phyloP scores from a whole-genome alignment of 37 sponge, comb jelly and placozoan species.

The Aplysina aerophoba region DNA sequence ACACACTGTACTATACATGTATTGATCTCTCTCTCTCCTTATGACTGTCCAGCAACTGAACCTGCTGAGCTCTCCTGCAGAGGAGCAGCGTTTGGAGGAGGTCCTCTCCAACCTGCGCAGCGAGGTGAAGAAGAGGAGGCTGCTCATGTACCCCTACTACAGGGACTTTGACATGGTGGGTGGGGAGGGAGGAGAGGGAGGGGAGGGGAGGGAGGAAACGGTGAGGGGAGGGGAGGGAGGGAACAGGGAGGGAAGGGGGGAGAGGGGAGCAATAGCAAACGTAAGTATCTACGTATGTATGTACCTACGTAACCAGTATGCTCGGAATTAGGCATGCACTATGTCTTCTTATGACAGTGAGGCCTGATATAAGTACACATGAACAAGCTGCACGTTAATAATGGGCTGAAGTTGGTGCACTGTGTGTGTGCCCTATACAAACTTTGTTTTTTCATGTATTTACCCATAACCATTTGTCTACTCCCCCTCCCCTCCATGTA shows the following conservation, averaged over 20 bases:
- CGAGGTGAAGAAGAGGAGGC: conserved; percentile 65
- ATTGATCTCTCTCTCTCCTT: neutral
- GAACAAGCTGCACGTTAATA: no score
- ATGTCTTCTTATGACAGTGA: no score
- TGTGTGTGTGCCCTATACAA: no score
- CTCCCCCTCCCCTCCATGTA: conserved; percentile 11
- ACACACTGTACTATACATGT: neutral
- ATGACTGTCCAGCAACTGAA: conserved; percentile 47
- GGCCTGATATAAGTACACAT: no score
- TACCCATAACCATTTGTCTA: no score
- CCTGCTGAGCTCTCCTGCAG: conserved; percentile 34
- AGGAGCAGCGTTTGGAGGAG: conserved; percentile 65
- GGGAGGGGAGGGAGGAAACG: conserved; percentile 46
- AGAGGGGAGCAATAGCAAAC: conserved; percentile 56
- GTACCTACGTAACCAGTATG: no score
- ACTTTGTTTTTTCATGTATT: no score
- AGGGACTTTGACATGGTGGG: conserved; percentile 89
- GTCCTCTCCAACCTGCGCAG: conserved; percentile 58
- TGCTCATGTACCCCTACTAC: conserved; percentile 88
- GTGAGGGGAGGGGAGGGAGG: conserved; percentile 47
- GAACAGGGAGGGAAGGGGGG: conserved; percentile 57
- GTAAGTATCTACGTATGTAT: conserved; percentile 75
- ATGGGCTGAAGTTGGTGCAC: no score
- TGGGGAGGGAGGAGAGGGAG: conserved; percentile 65
- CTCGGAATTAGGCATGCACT: no score